Evolutionary conservation across 1,140 invertebrate species (phyloP), one percentile per base, ranked within the genome.

Genomic region (Bombus superbus): DNA sequence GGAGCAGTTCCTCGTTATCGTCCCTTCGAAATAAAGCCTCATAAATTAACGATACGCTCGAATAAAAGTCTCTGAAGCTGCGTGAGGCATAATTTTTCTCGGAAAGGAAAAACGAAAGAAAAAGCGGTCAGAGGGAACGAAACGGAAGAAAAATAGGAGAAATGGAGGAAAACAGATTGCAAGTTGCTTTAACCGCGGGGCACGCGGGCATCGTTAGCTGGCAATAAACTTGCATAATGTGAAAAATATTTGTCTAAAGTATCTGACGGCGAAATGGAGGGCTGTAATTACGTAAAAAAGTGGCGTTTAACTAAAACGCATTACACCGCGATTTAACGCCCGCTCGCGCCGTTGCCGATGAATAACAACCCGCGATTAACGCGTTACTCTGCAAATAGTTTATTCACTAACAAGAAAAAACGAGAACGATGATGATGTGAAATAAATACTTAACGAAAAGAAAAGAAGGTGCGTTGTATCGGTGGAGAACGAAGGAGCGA

Each of bases 191-290:
- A 28, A 22, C n/a, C 57, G 38, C 59, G 40, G 38, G 11, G 42
- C 57, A 57, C 6, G 3, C 57, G n/a, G 64, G 74, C 44, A 59
- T 84, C 66, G 82, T 84, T 84, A 84, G 82, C 66, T 79, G 75
- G 82, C 82, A 71, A 84, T 84, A 84, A 84, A 84, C n/a, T 40
- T 66, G n/a, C 40, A 44, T 84, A 84, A 84, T 79, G 76, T 28
- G 76, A 71, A 59, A 84, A 84, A 84, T 84, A 84, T 84, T 84
- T 84, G 66, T 84, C 82, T 28, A 59, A 77, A 79, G 75, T 71
- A 84, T 79, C 82, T 59, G 76, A 71, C 82, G 11, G 82, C 53
- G 76, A 42, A 84, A 84, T 32, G 66, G 53, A 59, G 82, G 75
- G 25, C 47, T 2, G 82, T 84, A 84, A 84, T 84, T 84, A 84